Base-by-base conservation (phyloP, 2,113 vertebrate genomes). In the Tringa solitaria region DNA sequence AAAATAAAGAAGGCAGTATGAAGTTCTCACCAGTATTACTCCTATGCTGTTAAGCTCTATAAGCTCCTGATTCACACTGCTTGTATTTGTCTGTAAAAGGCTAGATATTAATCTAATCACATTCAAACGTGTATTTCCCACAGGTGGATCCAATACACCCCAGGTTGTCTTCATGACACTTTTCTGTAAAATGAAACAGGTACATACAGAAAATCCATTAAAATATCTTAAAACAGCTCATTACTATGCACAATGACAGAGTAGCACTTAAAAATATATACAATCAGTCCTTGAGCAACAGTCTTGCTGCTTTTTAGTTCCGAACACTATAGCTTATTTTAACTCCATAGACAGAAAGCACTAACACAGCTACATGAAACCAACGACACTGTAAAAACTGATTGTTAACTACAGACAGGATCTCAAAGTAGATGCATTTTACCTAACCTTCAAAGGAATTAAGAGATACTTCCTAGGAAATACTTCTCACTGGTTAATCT, bases 21-120 rank as follows among this genome's bases (percentile, higher is more conserved):
- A 81, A 93, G n/a, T n/a, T 91, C 90, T 99, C 96, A 99, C 99
- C 97, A 99, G 97, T 96, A 99, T 99, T 94, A 99, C 98, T 95
- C 99, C 99, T 93, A 99, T 98, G 94, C 99, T 99, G 97, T 99
- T 99, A 94, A 99, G 98, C 94, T 99, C 99, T 96, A 99, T 99
- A 50, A 99, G 98, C 96, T 99, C 99, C 98, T 97, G 98, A 95
- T 99, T 99, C 86, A 99, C 98, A 93, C 98, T 99, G 96, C 98
- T 98, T 76, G 97, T 99, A 92, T 99, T 99, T 37, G 97, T 98
- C 96, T 99, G 99, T 43, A 99, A 97, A 86, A 99, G 98, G 97
- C 99, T 99, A 92, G 99, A 99, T 92, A 99, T 99, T 96, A 99
- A 97, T 92, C 99, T 97, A 89, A 99, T 99, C 88, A 99, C 99